These are phyloP conservation scores for Pogonocichla stellata DNA, from an alignment of 2,113 vertebrate genomes.

Conservation along the genomic window DNA sequence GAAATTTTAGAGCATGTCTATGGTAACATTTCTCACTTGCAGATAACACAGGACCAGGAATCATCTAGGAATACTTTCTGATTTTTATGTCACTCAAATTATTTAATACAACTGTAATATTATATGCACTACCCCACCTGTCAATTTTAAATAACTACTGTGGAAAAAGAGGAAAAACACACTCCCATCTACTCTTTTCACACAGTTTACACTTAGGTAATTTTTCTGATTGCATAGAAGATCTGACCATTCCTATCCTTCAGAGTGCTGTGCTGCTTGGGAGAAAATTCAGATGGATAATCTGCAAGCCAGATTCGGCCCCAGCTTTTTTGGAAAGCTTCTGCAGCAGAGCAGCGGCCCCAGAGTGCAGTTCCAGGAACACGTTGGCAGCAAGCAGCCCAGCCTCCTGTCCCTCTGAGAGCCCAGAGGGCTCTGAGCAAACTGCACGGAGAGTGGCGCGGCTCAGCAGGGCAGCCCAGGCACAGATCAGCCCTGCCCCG, in stretches of 20 bases:
- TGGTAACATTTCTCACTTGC: background rate
- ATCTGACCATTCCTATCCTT: background rate
- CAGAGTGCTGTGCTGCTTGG: background rate
- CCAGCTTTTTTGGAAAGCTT: background rate
- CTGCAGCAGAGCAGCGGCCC: background rate
- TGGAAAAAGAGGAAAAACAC: background rate
- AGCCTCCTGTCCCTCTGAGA: background rate
- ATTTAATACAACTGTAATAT: background rate
- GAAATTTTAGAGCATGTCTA: background rate
- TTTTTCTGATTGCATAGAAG: background rate
- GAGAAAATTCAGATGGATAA: background rate
- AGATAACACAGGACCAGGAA: background rate
- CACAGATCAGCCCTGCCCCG: background rate
- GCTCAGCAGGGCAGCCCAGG: background rate
- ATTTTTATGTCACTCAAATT: background rate
- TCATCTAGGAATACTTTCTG: background rate
- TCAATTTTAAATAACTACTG: background rate
- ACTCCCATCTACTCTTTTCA: background rate
- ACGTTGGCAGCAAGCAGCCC: background rate
- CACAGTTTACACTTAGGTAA: background rate
- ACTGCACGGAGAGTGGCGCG: accelerated
- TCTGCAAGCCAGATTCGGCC: background rate
- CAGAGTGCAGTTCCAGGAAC: background rate
- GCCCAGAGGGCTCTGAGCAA: background rate
- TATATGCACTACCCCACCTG: background rate